A percentile compares a stretch with the other conserved stretches of the same genome.
Conservation (phyloP, 2,113 vertebrate genomes). For the Scalopus aquaticus region DNA sequence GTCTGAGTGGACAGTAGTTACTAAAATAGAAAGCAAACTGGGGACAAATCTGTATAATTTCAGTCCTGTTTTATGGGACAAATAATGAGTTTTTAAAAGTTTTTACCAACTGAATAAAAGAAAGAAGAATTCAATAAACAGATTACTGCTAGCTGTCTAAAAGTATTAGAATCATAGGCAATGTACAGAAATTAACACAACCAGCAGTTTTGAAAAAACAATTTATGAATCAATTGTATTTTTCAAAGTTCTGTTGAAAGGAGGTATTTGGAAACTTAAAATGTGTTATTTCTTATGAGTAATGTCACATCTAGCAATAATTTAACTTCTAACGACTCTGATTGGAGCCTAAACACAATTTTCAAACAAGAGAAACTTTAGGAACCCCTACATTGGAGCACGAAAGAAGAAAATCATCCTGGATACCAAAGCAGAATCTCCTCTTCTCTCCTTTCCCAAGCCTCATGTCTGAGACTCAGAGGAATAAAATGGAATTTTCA, state of each 20-base stretch:
- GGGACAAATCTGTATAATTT: neutral
- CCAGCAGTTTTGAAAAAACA: neutral
- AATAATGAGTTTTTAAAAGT: neutral
- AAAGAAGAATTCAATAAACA: conserved; percentile 21
- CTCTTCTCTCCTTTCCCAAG: neutral
- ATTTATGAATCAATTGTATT: neutral
- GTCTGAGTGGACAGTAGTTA: neutral
- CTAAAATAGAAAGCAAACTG: conserved; percentile 16
- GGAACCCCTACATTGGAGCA: neutral
- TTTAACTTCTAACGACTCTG: neutral
- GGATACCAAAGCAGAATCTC: accelerated
- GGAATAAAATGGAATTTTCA: neutral
- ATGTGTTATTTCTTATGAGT: neutral
- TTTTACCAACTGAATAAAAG: neutral
- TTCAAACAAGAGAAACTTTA: neutral
- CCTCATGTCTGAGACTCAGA: neutral
- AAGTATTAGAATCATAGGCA: neutral
- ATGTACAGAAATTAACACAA: conserved; percentile 19
- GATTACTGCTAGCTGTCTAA: neutral
- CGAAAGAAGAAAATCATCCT: neutral
- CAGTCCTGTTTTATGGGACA: neutral
- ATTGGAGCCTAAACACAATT: neutral
- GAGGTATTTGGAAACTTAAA: neutral
- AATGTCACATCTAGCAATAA: neutral
- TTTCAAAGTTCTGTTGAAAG: conserved; percentile 17